phyloP scores from a whole-genome alignment of 2,113 vertebrate species.

The Brachypteracias leptosomus region DNA sequence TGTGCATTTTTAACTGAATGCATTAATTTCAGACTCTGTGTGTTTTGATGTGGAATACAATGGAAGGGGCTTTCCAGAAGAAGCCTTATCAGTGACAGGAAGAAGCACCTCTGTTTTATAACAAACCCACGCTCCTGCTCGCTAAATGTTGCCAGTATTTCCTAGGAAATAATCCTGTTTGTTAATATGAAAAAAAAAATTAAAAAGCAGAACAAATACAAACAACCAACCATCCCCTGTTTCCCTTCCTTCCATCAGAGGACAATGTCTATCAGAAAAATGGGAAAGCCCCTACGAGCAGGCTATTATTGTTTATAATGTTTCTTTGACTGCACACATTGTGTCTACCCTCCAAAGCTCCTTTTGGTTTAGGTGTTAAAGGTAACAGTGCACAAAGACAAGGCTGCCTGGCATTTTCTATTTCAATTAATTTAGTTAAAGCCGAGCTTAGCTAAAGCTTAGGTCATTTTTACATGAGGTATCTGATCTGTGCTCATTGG shows the following conservation, averaged over 20 bases:
- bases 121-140: background rate
- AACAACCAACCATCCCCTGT: background rate
- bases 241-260: background rate
- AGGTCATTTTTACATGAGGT: background rate
- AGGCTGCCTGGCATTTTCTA: background rate
- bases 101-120: background rate
- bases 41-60: conserved; percentile 27
- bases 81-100: conserved; percentile 20
- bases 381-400: background rate
- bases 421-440: background rate
- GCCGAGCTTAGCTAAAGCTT: background rate
- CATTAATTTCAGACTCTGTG: background rate
- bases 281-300: background rate
- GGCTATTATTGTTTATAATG: background rate
- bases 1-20: background rate
- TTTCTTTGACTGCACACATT: background rate
- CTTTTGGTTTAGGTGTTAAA: background rate
- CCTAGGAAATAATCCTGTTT: conserved; percentile 18
- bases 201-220: background rate
- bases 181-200: background rate
- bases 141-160: background rate
- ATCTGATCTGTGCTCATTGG: background rate
- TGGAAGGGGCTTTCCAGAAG: conserved; percentile 48
- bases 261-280: background rate
- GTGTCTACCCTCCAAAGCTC: background rate